Conservation (phyloP, 2,113 vertebrate genomes). For the Anthoscopus minutus region DNA sequence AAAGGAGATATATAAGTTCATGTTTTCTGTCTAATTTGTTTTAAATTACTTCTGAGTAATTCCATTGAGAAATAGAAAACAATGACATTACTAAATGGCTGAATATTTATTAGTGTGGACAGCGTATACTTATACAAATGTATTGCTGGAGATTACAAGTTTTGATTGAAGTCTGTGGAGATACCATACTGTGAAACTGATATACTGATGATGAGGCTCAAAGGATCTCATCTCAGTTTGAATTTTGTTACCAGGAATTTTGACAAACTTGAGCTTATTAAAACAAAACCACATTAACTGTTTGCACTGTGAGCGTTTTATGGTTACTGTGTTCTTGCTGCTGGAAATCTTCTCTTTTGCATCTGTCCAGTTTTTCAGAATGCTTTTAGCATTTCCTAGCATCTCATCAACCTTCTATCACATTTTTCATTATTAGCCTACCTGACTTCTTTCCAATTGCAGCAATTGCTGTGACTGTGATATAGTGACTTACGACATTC, state of each 20-base stretch:
- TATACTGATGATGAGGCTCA: not conserved
- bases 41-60: slow-evolving; percentile 3
- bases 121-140: not conserved
- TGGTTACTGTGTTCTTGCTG: not conserved
- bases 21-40: not conserved
- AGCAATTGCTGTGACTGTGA: not conserved
- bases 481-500: not conserved
- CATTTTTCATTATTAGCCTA: not conserved
- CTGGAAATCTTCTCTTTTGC: not conserved
- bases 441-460: not conserved
- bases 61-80: not conserved
- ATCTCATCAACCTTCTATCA: not conserved
- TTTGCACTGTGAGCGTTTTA: not conserved
- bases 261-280: not conserved
- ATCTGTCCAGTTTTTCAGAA: not conserved
- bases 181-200: not conserved
- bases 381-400: not conserved
- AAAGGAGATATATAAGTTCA: not conserved
- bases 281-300: not conserved
- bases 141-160: not conserved
- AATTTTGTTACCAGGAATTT: not conserved
- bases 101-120: not conserved
- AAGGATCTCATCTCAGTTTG: not conserved
- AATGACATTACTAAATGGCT: not conserved
- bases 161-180: not conserved